Percentiles rank a stretch among this genome's conserved stretches.
Conservation (phyloP, 2,888 invertebrate genomes). For the Drosophila borealis region DNA sequence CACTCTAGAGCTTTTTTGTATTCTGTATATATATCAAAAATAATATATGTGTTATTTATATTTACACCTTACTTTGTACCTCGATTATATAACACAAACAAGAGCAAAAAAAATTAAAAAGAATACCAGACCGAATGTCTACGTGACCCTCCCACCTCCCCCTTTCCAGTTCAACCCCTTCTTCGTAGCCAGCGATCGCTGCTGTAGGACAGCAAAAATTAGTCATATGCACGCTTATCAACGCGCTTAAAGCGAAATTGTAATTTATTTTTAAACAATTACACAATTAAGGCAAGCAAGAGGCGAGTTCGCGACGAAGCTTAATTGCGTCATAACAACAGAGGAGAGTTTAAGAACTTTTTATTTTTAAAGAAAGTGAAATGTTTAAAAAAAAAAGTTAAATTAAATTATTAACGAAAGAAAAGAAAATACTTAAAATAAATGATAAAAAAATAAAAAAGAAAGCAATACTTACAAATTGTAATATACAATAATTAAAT, state of each 20-base stretch:
- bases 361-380: not conserved
- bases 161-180: slow-evolving; percentile 5
- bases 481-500: no score
- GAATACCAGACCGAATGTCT: slow-evolving; percentile 61
- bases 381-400: not conserved
- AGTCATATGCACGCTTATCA: slow-evolving; percentile 65
- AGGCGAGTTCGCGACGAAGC: slow-evolving; percentile 19
- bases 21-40: slow-evolving; percentile 22
- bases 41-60: slow-evolving; percentile 39
- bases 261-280: slow-evolving; percentile 70
- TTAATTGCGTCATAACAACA: slow-evolving; percentile 12
- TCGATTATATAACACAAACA: slow-evolving; percentile 70
- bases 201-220: slow-evolving; percentile 26
- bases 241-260: slow-evolving; percentile 40
- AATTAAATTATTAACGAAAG: not conserved
- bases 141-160: slow-evolving; percentile 33
- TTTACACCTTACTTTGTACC: slow-evolving; percentile 41
- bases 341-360: not conserved
- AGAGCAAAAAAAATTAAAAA: slow-evolving; percentile 33
- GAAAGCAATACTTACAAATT: no score
- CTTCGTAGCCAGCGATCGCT: not conserved
- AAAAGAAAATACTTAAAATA: not conserved
- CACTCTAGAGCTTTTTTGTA: not conserved
- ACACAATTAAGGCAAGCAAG: slow-evolving; percentile 42
- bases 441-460: no score